Conservation (phyloP, 2,113 vertebrate species). For the Ciconia stormi region DNA sequence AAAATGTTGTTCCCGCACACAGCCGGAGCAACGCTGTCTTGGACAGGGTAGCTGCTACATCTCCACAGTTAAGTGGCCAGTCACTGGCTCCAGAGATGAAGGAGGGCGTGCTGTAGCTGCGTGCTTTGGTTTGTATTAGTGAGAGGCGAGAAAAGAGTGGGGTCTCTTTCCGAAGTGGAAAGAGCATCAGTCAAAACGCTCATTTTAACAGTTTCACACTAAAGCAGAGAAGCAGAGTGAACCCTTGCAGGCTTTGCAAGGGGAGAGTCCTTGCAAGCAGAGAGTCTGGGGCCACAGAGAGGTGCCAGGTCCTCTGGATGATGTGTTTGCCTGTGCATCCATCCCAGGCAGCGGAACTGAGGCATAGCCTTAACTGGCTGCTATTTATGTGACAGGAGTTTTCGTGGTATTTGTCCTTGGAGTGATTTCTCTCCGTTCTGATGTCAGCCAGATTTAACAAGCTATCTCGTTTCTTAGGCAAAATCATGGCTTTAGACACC, state of each 20-base stretch:
- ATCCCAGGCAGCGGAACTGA: not conserved
- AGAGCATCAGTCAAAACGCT: not conserved
- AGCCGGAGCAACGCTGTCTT: not conserved
- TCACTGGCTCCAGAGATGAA: not conserved
- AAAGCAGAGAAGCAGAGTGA: not conserved
- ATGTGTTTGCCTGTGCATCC: not conserved
- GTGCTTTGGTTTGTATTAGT: not conserved
- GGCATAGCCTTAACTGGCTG: not conserved
- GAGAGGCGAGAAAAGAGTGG: fast-evolving
- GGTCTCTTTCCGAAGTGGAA: not conserved
- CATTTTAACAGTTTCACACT: not conserved
- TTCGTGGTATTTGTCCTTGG: not conserved
- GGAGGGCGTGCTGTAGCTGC: not conserved
- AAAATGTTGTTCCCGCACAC: not conserved
- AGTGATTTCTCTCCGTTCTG: not conserved
- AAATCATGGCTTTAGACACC: not conserved
- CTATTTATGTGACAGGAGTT: not conserved
- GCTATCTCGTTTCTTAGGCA: not conserved
- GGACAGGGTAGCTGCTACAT: not conserved
- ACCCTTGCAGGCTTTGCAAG: not conserved
- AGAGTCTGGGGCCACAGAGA: not conserved
- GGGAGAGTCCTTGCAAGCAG: too few species aligned
- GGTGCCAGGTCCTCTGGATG: not conserved
- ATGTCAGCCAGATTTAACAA: not conserved
- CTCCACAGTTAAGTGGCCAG: fast-evolving